These are phyloP conservation scores for Accipiter minullus DNA, from an alignment of 2,797 vertebrate genomes.

Conservation along the genomic window DNA sequence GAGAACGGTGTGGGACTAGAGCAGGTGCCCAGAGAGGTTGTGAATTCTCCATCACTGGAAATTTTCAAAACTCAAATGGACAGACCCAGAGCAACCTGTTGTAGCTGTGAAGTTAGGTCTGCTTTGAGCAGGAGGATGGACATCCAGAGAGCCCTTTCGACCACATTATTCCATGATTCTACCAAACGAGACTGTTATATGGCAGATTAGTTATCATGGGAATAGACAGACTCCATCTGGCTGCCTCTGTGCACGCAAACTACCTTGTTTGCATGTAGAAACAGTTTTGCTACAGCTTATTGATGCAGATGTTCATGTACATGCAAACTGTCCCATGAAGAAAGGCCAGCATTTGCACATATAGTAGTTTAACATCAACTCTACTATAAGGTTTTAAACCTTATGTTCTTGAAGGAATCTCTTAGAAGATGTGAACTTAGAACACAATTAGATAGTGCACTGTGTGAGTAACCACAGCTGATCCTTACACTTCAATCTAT, in stretches of 20 bases:
- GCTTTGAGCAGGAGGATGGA: neutral
- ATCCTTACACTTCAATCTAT: neutral
- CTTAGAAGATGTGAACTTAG: neutral
- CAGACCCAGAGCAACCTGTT: neutral
- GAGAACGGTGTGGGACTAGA: neutral
- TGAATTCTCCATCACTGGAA: neutral
- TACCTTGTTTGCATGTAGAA: neutral
- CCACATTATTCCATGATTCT: neutral
- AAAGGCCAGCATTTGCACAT: neutral
- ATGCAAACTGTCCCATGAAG: neutral
- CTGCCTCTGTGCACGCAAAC: neutral
- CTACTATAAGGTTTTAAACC: neutral
- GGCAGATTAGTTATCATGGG: neutral
- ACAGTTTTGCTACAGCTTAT: neutral
- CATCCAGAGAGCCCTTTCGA: neutral
- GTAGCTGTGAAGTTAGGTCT: neutral
- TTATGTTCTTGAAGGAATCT: neutral
- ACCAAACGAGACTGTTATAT: neutral
- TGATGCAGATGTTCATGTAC: neutral
- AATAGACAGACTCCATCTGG: neutral
- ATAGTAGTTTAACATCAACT: neutral
- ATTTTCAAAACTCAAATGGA: neutral
- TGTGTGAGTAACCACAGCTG: neutral
- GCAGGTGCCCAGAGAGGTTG: neutral
- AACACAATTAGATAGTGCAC: neutral